A percentile compares a stretch with the other conserved stretches of the same genome.
Evolutionary conservation across 2,797 vertebrate genomes (phyloP).

Genomic region (Columba guinea): DNA sequence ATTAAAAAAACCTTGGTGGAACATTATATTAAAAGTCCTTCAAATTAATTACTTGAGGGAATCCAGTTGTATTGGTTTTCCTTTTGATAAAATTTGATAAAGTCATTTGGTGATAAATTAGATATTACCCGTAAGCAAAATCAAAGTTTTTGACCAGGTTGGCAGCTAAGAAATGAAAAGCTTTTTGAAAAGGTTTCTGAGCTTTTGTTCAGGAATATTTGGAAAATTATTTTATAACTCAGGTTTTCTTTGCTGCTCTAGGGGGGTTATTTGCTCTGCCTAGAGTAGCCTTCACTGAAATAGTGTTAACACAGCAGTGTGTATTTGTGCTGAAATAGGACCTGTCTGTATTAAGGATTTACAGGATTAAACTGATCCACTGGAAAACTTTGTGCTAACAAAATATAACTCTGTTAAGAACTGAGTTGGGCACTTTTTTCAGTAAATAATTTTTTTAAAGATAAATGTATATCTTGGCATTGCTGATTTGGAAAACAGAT

Average conservation of each 20-base stretch:
- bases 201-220: not conserved
- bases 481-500: not conserved
- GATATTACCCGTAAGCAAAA: not conserved
- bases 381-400: not conserved
- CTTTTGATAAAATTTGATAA: constrained; percentile 23
- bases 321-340: not conserved
- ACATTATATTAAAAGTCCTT: not conserved
- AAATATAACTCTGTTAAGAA: not conserved
- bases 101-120: not conserved
- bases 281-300: not conserved
- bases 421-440: not conserved
- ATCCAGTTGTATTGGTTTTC: not conserved
- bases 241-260: not conserved
- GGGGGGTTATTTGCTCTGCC: not conserved
- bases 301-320: not conserved
- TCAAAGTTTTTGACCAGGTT: not conserved
- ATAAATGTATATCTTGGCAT: not conserved
- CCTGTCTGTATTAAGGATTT: not conserved
- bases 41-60: not conserved
- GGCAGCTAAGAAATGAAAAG: not conserved
- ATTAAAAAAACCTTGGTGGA: not conserved
- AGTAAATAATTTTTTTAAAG: not conserved
- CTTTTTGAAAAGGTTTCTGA: not conserved
- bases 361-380: not conserved
- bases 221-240: not conserved